phyloP scores from a whole-genome alignment of 2,888 invertebrate species.

The Stegophylla sp. region DNA sequence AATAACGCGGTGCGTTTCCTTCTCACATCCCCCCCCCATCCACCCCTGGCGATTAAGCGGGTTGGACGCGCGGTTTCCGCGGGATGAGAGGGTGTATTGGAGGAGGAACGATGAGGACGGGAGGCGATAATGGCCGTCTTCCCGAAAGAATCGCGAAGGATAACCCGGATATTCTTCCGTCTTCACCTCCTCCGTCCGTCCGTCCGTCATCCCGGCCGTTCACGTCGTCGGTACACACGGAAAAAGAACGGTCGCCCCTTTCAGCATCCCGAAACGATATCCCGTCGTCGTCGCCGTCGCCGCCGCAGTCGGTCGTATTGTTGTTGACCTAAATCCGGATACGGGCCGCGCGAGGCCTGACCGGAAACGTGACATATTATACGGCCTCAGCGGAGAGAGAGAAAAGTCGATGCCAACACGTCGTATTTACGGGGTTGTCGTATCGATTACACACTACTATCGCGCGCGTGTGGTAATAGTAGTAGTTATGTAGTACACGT shows the following conservation, averaged over 20 bases:
- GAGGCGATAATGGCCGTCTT: slow-evolving; percentile 31
- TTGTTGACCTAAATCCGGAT: slow-evolving; percentile 5
- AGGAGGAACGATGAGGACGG: too few relatives aligned
- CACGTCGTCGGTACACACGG: background rate
- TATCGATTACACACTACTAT: too few relatives aligned
- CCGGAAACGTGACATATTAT: slow-evolving; percentile 1
- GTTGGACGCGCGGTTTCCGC: background rate
- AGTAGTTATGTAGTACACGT: too few relatives aligned
- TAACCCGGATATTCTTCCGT: background rate
- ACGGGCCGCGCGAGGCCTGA: background rate
- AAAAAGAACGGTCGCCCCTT: background rate
- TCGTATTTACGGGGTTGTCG: too few relatives aligned
- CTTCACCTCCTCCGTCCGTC: background rate
- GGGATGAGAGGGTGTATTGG: too few relatives aligned
- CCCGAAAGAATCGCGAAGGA: slow-evolving; percentile 4
- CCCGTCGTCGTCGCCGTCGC: background rate
- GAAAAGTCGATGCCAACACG: slow-evolving; percentile 2
- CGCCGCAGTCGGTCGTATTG: background rate
- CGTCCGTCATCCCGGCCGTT: too few relatives aligned
- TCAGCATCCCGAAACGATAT: slow-evolving; percentile 2
- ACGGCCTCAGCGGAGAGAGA: background rate
- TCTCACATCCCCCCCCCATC: too few relatives aligned
- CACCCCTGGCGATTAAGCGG: too few relatives aligned
- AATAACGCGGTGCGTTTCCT: slow-evolving; percentile 25
- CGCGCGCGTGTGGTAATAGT: too few relatives aligned